Evolutionary conservation across 2,888 invertebrate genomes (phyloP), one percentile per base, ranked within the genome.

Genomic region (Ormyrus thymus): DNA sequence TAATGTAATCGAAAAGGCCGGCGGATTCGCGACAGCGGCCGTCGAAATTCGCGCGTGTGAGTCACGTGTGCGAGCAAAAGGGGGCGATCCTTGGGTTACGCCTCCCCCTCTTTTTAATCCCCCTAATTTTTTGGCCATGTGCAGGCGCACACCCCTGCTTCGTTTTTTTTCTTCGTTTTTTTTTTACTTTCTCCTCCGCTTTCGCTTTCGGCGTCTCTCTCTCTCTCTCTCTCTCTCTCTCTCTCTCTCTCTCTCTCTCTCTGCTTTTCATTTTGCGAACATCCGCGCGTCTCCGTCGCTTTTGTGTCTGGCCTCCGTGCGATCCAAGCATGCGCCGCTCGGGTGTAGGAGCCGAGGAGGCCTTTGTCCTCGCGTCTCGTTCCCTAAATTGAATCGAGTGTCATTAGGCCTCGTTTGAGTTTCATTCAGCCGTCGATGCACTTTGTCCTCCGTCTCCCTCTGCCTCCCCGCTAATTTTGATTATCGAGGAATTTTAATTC

Each of bases 341-440:
- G 46, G 66, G 69, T 69, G 56, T 68, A 65, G 29, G 59, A 65
- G 65, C 10, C n/a, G 46, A 68, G 70, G 73, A 53, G 78, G 71
- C 71, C 77, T 77, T 77, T 77, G 77, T 77, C 71, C 77, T 15
- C 72, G 59, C 53, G 73, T 78, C 66, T 82, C 80, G 83, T 61
- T 59, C 72, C 73, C 73, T 11, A 73, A 78, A 78, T 78, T 73
- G 72, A 78, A 78, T 78, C 78, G 78, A 78, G 78, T 78, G 62
- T 78, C 78, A 78, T 78, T 78, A 78, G 73, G 73, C 78, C 59
- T 73, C 73, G 72, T 73, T 72, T 65, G 71, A 77, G 71, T 65
- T 77, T 77, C 72, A 66, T 64, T 72, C 62, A 75, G 58, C 66
- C 46, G 10, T 51, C 73, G 48, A 65, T 73, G 56, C 50, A 72